Base-by-base conservation (phyloP, 2,888 invertebrate species). In the Coremacera marginata region DNA sequence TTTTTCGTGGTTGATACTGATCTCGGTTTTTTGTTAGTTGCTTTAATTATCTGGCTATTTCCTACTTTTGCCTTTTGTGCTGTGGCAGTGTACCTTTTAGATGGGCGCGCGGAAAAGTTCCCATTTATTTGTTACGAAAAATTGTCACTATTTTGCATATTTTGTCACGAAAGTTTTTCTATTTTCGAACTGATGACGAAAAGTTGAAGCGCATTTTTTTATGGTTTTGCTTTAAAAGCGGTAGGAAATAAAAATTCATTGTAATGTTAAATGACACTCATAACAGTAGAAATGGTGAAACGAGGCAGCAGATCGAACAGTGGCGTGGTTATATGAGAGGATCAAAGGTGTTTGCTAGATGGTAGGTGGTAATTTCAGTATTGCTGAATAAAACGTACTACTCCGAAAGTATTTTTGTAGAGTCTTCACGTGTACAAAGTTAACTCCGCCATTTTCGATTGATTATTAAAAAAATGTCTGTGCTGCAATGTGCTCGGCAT, bases 141-240 rank as follows among this genome's bases (percentile, higher is more conserved):
- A 86, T 84, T 87, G 86, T 86, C 85, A 87, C 86, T 87, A 81
- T 84, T 86, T 86, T 87, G 84, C 86, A 86, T 87, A 86, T 86
- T 87, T 84, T 85, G 86, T 86, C 86, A 86, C 86, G 86, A 86
- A 83, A 86, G 76, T 82, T 78, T 83, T 60, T 73, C 49, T 19
- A 22, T 22, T 57, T 51, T 76, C 55, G 70, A 49, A 19, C 67
- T 75, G 51, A 57, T 68, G 51, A 52, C 57, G 27, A 3, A 55
- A 55, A 55, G 22, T 55, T 55, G 22, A 55, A 55, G 55, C 55
- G 55, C 55, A 55, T 52, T 27, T 68, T 68, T 51, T 55, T 55
- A n/a, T n/a, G 7, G 22, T 19, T 55, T 55, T n/a, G 22, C 55
- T 22, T n/a, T 55, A 19, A 55, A 19, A 19, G 19, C 14, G n/a